A percentile compares a stretch with the other conserved stretches of the same genome.
phyloP scores from a whole-genome alignment of 2,113 vertebrate species.

The Oncorhynchus tshawytscha region DNA sequence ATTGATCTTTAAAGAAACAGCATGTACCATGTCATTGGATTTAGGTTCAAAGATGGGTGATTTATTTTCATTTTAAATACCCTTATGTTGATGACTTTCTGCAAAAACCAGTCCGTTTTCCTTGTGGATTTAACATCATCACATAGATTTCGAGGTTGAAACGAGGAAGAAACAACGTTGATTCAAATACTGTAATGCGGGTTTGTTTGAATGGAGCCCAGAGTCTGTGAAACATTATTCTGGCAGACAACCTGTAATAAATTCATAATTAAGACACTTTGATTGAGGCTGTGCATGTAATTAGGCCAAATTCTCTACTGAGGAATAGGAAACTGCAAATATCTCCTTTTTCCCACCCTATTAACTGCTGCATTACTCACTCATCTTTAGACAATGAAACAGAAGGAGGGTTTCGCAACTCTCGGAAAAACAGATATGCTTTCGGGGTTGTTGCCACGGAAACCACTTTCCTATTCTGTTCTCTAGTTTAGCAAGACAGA shows the following conservation, averaged over 20 bases:
- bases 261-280: conserved; percentile 3
- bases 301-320: conserved; percentile 76
- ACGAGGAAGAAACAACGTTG: too few relatives aligned
- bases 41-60: too few relatives aligned
- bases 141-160: too few relatives aligned
- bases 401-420: conserved; percentile 68
- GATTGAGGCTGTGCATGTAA: conserved; percentile 3
- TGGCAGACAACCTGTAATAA: not conserved
- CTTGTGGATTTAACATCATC: too few relatives aligned
- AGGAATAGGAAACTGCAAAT: conserved; percentile 68
- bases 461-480: conserved; percentile 79
- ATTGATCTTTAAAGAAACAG: too few relatives aligned
- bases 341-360: conserved; percentile 64
- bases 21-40: too few relatives aligned
- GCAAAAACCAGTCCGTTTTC: too few relatives aligned
- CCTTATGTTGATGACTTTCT: too few relatives aligned
- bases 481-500: conserved; percentile 81
- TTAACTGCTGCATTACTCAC: conserved; percentile 70
- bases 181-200: not conserved
- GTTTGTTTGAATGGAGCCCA: not conserved
- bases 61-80: too few relatives aligned
- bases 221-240: not conserved
- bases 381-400: conserved; percentile 80
- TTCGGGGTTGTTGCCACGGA: conserved; percentile 84
- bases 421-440: conserved; percentile 66